Conservation (phyloP, 2,113 vertebrate genomes). For the Colius striatus region DNA sequence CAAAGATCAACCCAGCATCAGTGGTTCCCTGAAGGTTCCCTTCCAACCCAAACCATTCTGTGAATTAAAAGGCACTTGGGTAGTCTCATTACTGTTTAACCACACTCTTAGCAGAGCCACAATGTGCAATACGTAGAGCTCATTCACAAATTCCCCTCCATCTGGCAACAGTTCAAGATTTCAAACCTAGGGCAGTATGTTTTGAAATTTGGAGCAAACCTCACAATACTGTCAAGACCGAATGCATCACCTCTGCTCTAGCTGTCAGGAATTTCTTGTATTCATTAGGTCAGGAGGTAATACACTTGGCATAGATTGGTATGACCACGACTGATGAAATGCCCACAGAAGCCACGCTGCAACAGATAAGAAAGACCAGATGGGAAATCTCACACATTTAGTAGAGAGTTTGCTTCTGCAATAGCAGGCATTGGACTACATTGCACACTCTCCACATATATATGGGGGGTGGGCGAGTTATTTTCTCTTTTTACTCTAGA, state of each 20-base stretch:
- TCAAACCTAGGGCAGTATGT: accelerated
- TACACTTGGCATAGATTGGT: accelerated
- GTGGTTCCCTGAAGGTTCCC: too few species aligned
- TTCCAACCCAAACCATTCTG: too few species aligned
- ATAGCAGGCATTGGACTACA: accelerated
- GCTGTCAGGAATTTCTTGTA: accelerated
- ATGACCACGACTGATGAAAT: accelerated
- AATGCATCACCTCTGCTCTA: too few species aligned
- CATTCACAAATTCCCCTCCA: accelerated
- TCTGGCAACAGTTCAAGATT: neutral
- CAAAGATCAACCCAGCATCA: too few species aligned
- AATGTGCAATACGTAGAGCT: accelerated
- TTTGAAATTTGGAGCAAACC: too few species aligned
- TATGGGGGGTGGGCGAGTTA: too few species aligned
- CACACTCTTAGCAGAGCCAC: neutral
- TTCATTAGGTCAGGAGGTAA: accelerated
- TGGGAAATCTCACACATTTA: accelerated
- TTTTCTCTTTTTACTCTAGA: neutral
- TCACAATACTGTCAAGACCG: too few species aligned
- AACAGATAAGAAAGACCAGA: neutral
- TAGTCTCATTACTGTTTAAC: neutral
- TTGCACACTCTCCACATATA: accelerated
- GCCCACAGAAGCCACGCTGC: neutral
- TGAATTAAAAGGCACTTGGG: neutral
- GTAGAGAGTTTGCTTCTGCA: neutral